Evolutionary conservation across 2,113 vertebrate genomes (phyloP).

Genomic region (Tichodroma muraria): DNA sequence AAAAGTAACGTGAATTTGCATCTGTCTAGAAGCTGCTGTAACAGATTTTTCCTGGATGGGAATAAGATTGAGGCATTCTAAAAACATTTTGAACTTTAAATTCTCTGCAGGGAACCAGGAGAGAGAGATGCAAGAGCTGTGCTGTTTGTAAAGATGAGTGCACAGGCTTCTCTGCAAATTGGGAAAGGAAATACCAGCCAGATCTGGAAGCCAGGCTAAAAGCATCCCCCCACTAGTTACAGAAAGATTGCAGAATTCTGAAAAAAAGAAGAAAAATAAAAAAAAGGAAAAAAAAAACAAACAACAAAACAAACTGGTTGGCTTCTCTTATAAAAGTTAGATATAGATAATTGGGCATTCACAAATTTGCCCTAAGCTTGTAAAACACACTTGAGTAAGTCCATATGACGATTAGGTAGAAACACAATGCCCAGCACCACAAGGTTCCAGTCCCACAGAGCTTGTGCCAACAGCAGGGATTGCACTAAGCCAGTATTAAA

Average conservation of each 20-base stretch:
- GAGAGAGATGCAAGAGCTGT: background rate
- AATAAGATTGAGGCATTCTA: background rate
- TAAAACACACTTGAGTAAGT: slow-evolving; percentile 20
- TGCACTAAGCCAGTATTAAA: background rate
- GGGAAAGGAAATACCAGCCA: background rate
- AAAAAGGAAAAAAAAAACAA: background rate
- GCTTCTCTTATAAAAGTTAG: background rate
- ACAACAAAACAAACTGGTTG: background rate
- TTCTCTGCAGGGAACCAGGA: background rate
- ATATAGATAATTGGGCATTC: background rate
- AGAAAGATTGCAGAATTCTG: background rate
- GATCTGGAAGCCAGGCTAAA: background rate
- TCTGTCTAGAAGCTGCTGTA: background rate
- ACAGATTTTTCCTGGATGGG: background rate
- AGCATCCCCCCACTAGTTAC: background rate
- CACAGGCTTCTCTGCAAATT: background rate
- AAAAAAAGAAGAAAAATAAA: background rate
- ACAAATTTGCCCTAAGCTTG: slow-evolving; percentile 13
- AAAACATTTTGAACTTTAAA: background rate
- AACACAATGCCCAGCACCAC: background rate
- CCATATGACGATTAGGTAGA: background rate
- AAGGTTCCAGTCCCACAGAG: background rate
- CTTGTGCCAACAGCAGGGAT: slow-evolving; percentile 34
- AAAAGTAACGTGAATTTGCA: background rate
- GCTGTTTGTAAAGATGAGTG: background rate